phyloP scores from a whole-genome alignment of 2,888 invertebrate genomes.

The Oligia fasciuncula region DNA sequence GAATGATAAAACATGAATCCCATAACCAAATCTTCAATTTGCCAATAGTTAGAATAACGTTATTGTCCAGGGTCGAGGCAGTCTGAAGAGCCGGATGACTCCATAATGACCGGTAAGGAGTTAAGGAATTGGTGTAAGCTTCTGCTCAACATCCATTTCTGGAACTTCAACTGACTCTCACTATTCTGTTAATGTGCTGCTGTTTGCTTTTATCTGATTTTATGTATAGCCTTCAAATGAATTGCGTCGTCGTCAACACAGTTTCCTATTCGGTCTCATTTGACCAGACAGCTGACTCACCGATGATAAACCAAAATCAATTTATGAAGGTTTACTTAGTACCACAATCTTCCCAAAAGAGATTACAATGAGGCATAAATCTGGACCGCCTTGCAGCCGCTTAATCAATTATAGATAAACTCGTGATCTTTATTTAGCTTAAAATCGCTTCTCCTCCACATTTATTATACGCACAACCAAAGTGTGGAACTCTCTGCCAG shows the following conservation, averaged over 20 bases:
- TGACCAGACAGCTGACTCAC: background rate
- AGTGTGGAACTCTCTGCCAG: background rate
- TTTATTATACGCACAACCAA: background rate
- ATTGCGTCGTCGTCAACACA: background rate
- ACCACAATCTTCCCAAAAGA: background rate
- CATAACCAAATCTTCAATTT: background rate
- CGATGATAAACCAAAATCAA: background rate
- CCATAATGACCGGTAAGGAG: slow-evolving; percentile 64
- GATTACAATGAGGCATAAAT: background rate
- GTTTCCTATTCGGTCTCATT: background rate
- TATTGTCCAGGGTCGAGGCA: slow-evolving; percentile 62
- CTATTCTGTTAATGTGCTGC: slow-evolving; percentile 5
- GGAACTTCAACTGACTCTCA: slow-evolving; percentile 15
- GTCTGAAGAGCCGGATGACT: slow-evolving; percentile 62
- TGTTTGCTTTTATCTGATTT: slow-evolving; percentile 8
- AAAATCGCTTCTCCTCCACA: background rate
- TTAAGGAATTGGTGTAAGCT: slow-evolving; percentile 27
- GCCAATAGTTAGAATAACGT: slow-evolving; percentile 35
- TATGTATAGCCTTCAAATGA: background rate
- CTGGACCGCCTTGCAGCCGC: background rate
- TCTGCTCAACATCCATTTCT: slow-evolving; percentile 17
- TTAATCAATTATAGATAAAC: background rate
- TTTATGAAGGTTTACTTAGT: background rate
- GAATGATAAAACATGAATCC: background rate
- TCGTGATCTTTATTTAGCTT: background rate